Evolutionary conservation across 2,113 vertebrate genomes (phyloP).

Genomic region (Pan paniscus): DNA sequence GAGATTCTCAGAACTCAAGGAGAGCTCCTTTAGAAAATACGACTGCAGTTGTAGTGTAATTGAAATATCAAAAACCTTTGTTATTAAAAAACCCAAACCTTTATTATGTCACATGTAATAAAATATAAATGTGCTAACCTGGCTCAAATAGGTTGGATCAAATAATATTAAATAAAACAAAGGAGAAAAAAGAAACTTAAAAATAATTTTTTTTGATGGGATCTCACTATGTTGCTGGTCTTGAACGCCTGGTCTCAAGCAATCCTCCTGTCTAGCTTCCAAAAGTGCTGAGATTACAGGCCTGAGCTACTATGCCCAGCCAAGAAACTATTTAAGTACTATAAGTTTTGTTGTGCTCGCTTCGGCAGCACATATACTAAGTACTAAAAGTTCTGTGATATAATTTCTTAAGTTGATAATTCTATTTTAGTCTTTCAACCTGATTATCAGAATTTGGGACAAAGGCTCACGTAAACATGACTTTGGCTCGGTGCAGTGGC

Average conservation of each 20-base stretch:
- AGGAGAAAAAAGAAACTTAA: neutral
- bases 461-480: neutral
- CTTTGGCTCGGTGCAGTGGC: too few relatives aligned
- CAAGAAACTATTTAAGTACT: too few relatives aligned
- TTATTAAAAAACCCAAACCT: neutral
- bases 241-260: neutral
- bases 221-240: neutral
- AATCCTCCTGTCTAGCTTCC: neutral
- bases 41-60: neutral
- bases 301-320: too few relatives aligned
- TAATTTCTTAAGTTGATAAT: neutral
- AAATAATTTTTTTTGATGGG: too few relatives aligned
- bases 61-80: neutral
- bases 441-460: neutral
- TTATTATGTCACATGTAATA: slow-evolving; percentile 9
- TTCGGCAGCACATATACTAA: too few relatives aligned
- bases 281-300: neutral
- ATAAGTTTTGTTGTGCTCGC: too few relatives aligned
- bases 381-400: neutral
- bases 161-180: neutral
- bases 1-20: neutral
- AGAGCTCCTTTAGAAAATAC: neutral
- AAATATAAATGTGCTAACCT: neutral
- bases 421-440: neutral
- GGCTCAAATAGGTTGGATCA: neutral